Evolutionary conservation across 2,113 vertebrate species (phyloP), one percentile per base, ranked within the genome.

Genomic region (Carassius gibelio): DNA sequence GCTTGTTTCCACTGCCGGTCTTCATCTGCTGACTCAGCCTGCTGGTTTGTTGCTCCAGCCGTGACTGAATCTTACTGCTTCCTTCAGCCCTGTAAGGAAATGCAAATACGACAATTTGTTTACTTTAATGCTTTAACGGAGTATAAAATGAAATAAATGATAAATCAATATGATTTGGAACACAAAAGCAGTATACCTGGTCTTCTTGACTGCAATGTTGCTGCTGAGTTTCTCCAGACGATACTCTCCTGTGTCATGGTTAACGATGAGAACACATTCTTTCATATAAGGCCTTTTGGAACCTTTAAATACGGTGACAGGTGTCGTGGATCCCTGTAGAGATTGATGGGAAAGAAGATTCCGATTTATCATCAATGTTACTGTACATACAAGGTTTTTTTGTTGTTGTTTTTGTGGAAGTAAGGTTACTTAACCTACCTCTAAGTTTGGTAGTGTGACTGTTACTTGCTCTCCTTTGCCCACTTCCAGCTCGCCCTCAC

Each of bases 381-480:
- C 0, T 3, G 19, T n/a, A 34, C n/a, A 15, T 10, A 69, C 21
- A 50, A 34, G 1, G 10, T 21, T 42, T 42, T 42, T 42, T 42
- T 42, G 5, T 38, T 38, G 26, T 38, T 19, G 10, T 17, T 38
- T 38, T 21, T 30, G 6, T 34, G 52, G 55, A 36, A 15, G 0
- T 11, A 36, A 36, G 6, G 10, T 42, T 38, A n/a, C 34, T 17
- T 17, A 61, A 21, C 94, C 91, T 86, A 99, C 98, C 96, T 99
- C 97, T 90, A 99, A 95, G 89, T 99, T 99, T 80, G 98, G 98
- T 86, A 99, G 91, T 0, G 98, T 99, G 91, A 99, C 98, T 21
- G 97, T 99, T 91, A 99, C 98, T 93, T 99, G 96, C 92, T 99
- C 98, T 90, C 97, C 97, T 95, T 98, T 98, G 84, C 98, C 98